A percentile compares a stretch with the other conserved stretches of the same genome.
These are phyloP conservation scores for Drosophila asahinai DNA, from an alignment of 1,140 invertebrate genomes.

Conservation along the genomic window DNA sequence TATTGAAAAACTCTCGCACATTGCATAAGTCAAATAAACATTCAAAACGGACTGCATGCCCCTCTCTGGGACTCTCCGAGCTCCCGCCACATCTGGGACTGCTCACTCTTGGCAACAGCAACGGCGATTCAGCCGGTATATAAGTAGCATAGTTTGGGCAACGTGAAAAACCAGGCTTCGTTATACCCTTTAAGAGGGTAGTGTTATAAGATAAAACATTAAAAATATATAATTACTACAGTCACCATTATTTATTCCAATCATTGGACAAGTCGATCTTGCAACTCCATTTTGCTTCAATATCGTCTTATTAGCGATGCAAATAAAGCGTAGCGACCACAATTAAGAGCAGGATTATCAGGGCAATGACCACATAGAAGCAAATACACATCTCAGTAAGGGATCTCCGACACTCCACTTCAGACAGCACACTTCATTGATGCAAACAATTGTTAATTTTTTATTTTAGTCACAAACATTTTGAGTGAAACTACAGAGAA, in stretches of 20 bases:
- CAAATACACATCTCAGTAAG: neutral
- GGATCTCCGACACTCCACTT: no score
- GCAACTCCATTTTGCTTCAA: neutral
- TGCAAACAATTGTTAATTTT: neutral
- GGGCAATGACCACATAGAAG: neutral
- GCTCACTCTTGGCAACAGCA: constrained; percentile 59
- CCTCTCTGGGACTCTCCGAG: neutral
- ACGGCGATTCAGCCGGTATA: constrained; percentile 35
- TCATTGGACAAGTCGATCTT: neutral
- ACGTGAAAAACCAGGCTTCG: constrained; percentile 63
- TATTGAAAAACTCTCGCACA: constrained; percentile 47
- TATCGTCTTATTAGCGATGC: neutral
- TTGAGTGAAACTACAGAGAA: neutral
- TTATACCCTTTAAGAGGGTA: constrained; percentile 7
- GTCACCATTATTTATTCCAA: neutral
- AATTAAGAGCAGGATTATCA: neutral
- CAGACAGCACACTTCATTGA: neutral
- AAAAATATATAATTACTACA: neutral
- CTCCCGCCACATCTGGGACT: constrained; percentile 12
- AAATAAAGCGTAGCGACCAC: neutral
- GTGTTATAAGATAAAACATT: no score
- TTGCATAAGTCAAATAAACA: constrained; percentile 69
- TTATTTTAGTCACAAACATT: neutral
- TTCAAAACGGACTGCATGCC: constrained; percentile 33
- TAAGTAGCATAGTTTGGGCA: constrained; percentile 27